Conservation (phyloP, 1,140 invertebrate species). For the Bombus turneri region DNA sequence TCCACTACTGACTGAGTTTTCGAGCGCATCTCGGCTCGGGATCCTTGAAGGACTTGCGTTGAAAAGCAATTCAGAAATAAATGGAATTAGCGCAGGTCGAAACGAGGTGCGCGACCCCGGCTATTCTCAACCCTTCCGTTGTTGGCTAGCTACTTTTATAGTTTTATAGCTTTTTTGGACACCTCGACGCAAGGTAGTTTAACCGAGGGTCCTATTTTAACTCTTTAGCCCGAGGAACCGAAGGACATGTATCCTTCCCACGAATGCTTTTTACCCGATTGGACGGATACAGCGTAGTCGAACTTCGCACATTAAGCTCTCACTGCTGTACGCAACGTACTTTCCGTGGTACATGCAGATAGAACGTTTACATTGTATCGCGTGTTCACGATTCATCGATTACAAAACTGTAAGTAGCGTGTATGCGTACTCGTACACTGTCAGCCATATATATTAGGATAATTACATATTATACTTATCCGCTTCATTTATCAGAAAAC, state of each 20-base stretch:
- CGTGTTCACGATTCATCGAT: neutral
- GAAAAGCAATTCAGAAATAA: conserved; percentile 27
- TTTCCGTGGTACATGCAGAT: neutral
- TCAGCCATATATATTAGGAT: too few species aligned
- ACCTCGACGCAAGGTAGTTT: conserved; percentile 1
- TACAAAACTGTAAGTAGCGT: too few species aligned
- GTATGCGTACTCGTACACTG: too few species aligned
- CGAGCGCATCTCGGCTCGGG: neutral
- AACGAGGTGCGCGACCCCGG: conserved; percentile 46
- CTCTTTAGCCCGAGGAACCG: conserved; percentile 40
- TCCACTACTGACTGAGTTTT: conserved; percentile 4
- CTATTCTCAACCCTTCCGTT: conserved; percentile 72
- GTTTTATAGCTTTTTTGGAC: conserved; percentile 69
- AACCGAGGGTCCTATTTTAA: conserved; percentile 29
- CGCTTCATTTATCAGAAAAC: too few species aligned
- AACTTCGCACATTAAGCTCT: neutral
- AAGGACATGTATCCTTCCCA: conserved; percentile 44
- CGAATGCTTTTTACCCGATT: conserved; percentile 51
- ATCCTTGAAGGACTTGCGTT: conserved; percentile 20
- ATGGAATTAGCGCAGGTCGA: conserved; percentile 43
- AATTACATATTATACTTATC: too few species aligned
- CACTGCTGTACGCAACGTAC: neutral
- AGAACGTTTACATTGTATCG: neutral
- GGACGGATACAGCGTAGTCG: neutral
- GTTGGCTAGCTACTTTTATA: conserved; percentile 67